These are phyloP conservation scores for Halichoerus grypus DNA, from an alignment of 2,113 vertebrate species.

Conservation along the genomic window DNA sequence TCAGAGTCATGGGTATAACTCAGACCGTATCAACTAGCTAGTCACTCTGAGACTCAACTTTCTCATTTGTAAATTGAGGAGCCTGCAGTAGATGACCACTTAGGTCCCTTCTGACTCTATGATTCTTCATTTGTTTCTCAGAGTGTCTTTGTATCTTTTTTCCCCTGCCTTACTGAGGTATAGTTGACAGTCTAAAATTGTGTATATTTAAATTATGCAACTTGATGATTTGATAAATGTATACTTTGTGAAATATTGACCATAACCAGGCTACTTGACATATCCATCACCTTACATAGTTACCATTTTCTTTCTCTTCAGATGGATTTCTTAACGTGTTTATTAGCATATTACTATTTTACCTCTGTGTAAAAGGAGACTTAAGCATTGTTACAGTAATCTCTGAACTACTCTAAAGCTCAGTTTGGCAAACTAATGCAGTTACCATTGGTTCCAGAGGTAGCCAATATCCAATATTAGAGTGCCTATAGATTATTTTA, in stretches of 20 bases:
- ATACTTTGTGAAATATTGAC: background rate
- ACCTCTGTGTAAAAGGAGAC: background rate
- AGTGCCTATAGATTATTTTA: background rate
- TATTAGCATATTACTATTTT: background rate
- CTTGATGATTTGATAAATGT: background rate
- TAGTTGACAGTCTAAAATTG: background rate
- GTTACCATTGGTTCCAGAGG: background rate
- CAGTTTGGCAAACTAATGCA: background rate
- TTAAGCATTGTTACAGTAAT: background rate
- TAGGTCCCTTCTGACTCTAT: background rate
- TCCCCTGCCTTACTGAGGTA: background rate
- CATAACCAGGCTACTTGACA: background rate
- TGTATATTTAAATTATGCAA: background rate
- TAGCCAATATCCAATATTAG: background rate
- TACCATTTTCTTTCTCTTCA: background rate
- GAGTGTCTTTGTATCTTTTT: background rate
- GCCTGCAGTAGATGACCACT: background rate
- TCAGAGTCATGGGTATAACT: background rate
- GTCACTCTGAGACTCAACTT: background rate
- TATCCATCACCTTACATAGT: background rate
- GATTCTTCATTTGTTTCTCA: background rate
- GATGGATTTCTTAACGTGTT: background rate
- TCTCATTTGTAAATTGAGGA: background rate
- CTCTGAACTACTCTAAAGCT: slow-evolving; percentile 2
- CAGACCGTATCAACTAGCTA: background rate